These are phyloP conservation scores for Tragelaphus imberbis DNA, from an alignment of 2,113 vertebrate genomes.

Conservation along the genomic window DNA sequence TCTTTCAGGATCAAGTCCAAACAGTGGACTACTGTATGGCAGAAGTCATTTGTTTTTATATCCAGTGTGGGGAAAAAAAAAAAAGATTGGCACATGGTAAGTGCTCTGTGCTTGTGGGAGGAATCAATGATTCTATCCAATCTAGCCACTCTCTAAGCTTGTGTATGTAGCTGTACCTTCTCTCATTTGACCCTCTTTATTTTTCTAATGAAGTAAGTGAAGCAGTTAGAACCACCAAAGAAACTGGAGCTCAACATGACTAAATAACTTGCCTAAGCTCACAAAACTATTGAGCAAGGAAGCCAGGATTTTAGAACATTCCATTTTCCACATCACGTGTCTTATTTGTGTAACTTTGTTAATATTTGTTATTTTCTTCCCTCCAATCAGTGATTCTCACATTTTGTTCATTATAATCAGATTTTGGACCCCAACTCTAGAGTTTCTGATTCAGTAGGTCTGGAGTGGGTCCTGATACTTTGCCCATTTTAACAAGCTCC, in stretches of 20 bases:
- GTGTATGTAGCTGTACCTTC: background rate
- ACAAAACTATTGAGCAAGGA: background rate
- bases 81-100: background rate
- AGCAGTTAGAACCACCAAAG: background rate
- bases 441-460: background rate
- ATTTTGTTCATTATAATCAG: background rate
- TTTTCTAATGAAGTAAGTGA: background rate
- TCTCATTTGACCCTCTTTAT: background rate
- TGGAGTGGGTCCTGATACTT: background rate
- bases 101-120: background rate
- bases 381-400: background rate
- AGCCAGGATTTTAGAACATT: background rate
- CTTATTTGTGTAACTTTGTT: background rate
- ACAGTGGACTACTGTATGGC: background rate
- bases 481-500: background rate
- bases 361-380: background rate
- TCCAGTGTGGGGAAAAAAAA: background rate
- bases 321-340: background rate
- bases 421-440: background rate
- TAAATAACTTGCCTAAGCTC: background rate
- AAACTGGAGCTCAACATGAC: background rate
- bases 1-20: background rate
- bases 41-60: background rate
- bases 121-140: background rate
- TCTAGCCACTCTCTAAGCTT: background rate